Evolutionary conservation across 35 echinoderm and acorn worm genomes (phyloP), one percentile per base, ranked within the genome.

Genomic region (Stichopus chloronotus): DNA sequence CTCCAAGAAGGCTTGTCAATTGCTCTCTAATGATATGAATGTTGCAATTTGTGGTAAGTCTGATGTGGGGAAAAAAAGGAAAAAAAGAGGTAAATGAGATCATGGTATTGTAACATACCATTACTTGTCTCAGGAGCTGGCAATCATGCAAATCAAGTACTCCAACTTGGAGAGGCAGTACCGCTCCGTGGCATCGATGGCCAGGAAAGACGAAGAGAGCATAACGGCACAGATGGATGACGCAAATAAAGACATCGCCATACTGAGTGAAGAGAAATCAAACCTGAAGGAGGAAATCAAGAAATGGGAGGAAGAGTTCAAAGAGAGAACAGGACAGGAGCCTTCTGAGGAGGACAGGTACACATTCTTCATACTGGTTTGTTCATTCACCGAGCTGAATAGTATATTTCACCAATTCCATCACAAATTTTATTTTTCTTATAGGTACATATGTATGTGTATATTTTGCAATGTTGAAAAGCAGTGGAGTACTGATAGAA

Each of bases 261-360:
- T 92, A 7, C 92, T 96, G 93, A 84, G 93, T 5, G 92, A 99
- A 78, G 97, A 99, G 76, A 87, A 88, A 57, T 78, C 86, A 52
- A 88, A 93, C 9, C 57, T 99, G 7, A 93, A 91, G 55, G 93
- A 96, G 63, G 97, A 99, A 55, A 99, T 99, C 17, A 90, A 82
- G 52, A 88, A 93, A 58, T 99, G 97, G 97, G 95, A 99, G 72
- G 90, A 92, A 52, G 94, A 96, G 21, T 99, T 95, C 80, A 93
- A 95, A 78, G 92, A 96, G 81, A 83, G 91, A 90, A 99, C 56
- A 55, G 97, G 95, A 43, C 63, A 90, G 25, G 97, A 95, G 65
- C 97, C 97, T 17, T 94, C 95, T 13, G 93, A 96, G 58, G 93
- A 94, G 19, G 97, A 98, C 55, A 98, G 74, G 97, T 98, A 93